A percentile compares a stretch with the other conserved stretches of the same genome.
Evolutionary conservation across 2,888 invertebrate genomes (phyloP).

Genomic region (Argyresthia goedartella): DNA sequence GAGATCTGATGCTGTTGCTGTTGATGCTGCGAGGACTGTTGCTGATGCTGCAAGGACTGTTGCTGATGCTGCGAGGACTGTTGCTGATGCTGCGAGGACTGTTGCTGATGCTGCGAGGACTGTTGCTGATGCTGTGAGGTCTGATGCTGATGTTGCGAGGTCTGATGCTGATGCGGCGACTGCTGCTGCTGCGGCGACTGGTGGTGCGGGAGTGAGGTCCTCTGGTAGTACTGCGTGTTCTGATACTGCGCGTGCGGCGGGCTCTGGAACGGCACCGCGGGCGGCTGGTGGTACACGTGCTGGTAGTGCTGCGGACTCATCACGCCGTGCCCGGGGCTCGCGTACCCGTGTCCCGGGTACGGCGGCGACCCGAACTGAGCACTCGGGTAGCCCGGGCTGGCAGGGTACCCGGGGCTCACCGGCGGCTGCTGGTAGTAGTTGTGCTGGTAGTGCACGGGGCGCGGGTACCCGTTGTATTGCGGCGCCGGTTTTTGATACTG

Average conservation of each 20-base stretch:
- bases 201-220: slow-evolving; percentile 51
- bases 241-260: slow-evolving; percentile 48
- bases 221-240: slow-evolving; percentile 55
- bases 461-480: slow-evolving; percentile 51
- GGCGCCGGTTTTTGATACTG: slow-evolving; percentile 53
- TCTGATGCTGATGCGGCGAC: not conserved
- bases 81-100: slow-evolving; percentile 40
- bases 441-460: slow-evolving; percentile 55
- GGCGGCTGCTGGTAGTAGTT: slow-evolving; percentile 44
- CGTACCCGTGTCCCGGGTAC: slow-evolving; percentile 43
- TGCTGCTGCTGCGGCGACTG: slow-evolving; percentile 21
- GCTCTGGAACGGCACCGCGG: slow-evolving; percentile 52
- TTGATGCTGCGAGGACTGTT: slow-evolving; percentile 27
- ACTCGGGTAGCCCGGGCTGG: slow-evolving; percentile 49
- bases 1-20: slow-evolving; percentile 40
- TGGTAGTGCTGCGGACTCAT: slow-evolving; percentile 60
- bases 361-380: slow-evolving; percentile 56
- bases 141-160: slow-evolving; percentile 26
- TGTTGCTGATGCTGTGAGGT: slow-evolving; percentile 46
- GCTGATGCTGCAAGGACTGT: slow-evolving; percentile 34
- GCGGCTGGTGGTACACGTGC: slow-evolving; percentile 44
- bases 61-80: slow-evolving; percentile 57
- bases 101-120: slow-evolving; percentile 12
- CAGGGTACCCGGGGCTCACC: slow-evolving; percentile 40
- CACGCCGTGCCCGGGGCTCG: slow-evolving; percentile 53